Evolutionary conservation across 2,888 invertebrate genomes (phyloP).

Genomic region (Himalopsyche kuldschensis): DNA sequence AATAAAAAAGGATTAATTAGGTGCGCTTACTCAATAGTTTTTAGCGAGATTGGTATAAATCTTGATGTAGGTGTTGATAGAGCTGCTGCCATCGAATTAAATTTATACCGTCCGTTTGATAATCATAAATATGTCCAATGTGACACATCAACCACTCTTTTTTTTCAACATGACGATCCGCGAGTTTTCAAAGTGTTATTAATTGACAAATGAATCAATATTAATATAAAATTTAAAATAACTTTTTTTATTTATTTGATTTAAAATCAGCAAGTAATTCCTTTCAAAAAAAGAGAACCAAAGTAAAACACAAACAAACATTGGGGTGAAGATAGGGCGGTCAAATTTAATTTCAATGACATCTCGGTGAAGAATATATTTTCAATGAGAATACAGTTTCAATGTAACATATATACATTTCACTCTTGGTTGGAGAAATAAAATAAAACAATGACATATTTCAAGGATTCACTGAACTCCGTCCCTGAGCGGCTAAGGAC

Average conservation of each 20-base stretch:
- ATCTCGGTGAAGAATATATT: too few species aligned
- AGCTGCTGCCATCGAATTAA: constrained; percentile 19
- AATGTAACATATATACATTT: too few species aligned
- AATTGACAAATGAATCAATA: not conserved
- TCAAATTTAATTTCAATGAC: too few species aligned
- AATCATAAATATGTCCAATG: constrained; percentile 2
- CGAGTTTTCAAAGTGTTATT: not conserved
- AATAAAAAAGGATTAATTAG: not conserved
- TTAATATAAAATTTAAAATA: not conserved
- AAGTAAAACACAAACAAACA: too few species aligned
- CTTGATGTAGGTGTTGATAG: constrained; percentile 10
- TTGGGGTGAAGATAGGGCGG: too few species aligned
- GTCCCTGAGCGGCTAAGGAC: not conserved
- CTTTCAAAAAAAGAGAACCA: too few species aligned
- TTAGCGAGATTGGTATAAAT: not conserved
- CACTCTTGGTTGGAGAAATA: too few species aligned
- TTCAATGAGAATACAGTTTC: too few species aligned
- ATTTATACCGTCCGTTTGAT: constrained; percentile 12
- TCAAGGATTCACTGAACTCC: not conserved
- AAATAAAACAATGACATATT: too few species aligned
- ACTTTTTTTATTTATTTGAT: too few species aligned
- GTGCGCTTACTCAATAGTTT: not conserved
- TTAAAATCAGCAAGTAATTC: too few species aligned
- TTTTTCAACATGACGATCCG: constrained; percentile 9
- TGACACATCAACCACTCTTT: constrained; percentile 4